phyloP scores from a whole-genome alignment of 2,113 vertebrate genomes.

The Orycteropus afer region DNA sequence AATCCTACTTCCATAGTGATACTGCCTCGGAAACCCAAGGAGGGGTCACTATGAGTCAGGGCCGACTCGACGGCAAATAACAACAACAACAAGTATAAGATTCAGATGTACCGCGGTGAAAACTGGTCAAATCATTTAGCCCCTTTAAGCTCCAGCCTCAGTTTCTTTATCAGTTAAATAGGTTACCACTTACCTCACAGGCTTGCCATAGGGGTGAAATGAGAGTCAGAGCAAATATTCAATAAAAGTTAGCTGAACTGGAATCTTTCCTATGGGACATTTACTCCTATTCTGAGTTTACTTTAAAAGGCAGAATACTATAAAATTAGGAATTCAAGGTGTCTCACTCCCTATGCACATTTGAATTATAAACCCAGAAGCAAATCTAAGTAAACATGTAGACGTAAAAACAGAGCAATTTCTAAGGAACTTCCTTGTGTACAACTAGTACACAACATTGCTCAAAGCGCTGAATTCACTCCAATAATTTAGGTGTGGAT shows the following conservation, averaged over 20 bases:
- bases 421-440: neutral
- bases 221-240: neutral
- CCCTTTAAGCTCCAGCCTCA: neutral
- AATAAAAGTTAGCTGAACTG: neutral
- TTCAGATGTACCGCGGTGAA: neutral
- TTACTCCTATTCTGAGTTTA: neutral
- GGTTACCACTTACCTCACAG: too few species aligned
- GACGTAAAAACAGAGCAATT: neutral
- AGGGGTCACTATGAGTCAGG: too few species aligned
- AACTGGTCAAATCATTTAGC: neutral
- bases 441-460: neutral
- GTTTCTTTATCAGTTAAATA: too few species aligned
- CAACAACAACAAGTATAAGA: neutral
- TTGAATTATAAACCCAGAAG: neutral
- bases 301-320: neutral
- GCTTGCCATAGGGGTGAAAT: neutral
- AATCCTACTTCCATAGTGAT: too few species aligned
- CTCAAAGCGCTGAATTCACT: neutral
- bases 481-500: neutral
- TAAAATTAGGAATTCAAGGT: neutral
- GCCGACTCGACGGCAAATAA: too few species aligned
- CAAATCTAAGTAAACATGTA: neutral
- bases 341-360: neutral
- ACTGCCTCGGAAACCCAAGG: too few species aligned
- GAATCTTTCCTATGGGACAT: neutral